Percentiles rank a stretch among this genome's conserved stretches.
Conservation (phyloP, 1,140 invertebrate species). For the Aphis craccivora region DNA sequence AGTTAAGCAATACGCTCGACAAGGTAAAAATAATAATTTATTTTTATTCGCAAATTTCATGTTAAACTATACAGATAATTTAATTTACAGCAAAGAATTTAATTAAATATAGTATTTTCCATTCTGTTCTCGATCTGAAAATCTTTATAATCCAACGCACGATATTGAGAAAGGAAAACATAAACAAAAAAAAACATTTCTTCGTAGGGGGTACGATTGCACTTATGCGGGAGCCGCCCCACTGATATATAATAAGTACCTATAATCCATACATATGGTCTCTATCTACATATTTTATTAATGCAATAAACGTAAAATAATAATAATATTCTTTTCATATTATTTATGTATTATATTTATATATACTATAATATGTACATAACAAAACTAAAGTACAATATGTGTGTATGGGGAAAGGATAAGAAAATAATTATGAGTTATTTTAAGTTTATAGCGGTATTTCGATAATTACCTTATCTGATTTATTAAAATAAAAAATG, state of each 20-base stretch:
- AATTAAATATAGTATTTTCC: not conserved
- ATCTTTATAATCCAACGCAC: not conserved
- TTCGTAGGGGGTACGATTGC: not conserved
- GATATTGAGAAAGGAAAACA: not conserved
- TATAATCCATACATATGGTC: not conserved
- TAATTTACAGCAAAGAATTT: not conserved
- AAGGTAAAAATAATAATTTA: not conserved
- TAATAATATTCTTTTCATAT: not conserved
- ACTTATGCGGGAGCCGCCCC: not conserved
- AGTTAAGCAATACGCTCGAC: not conserved
- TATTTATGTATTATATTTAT: not conserved
- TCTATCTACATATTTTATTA: not conserved
- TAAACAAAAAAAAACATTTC: not conserved
- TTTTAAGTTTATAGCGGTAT: too few species aligned
- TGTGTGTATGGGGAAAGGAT: not conserved
- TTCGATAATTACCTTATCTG: too few species aligned
- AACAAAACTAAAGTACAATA: too few species aligned
- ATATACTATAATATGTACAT: too few species aligned
- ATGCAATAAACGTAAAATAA: not conserved
- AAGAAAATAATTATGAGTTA: too few species aligned
- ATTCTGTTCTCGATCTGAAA: not conserved
- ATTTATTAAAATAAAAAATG: too few species aligned
- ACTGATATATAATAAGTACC: slow-evolving; percentile 9
- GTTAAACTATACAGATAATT: not conserved
- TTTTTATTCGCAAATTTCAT: not conserved